phyloP scores from a whole-genome alignment of 2,888 invertebrate species.

The Aporophyla nigra region DNA sequence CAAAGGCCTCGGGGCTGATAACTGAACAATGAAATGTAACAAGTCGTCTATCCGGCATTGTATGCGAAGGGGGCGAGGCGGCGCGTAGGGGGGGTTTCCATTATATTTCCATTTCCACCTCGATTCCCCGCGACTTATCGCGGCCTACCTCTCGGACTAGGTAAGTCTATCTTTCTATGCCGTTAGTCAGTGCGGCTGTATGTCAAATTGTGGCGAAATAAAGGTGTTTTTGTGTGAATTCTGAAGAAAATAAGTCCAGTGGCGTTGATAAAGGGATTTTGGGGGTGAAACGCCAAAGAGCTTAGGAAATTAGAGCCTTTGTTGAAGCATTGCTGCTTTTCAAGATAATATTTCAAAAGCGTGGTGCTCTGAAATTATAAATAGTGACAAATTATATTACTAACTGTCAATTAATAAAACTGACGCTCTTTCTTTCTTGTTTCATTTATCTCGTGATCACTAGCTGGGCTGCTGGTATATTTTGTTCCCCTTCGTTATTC shows the following conservation, averaged over 20 bases:
- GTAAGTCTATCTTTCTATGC: conserved; percentile 90
- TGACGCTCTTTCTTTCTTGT: background rate
- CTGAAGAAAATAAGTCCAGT: conserved; percentile 57
- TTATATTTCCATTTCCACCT: conserved; percentile 91
- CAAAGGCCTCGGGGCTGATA: conserved; percentile 90
- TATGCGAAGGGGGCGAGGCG: conserved; percentile 76
- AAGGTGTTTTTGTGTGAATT: conserved; percentile 73
- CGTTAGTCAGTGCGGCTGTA: conserved; percentile 86
- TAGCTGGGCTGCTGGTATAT: conserved; percentile 9
- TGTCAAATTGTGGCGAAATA: conserved; percentile 77
- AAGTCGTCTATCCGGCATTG: conserved; percentile 90
- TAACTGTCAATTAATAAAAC: background rate
- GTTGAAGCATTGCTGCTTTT: conserved; percentile 3
- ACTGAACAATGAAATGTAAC: conserved; percentile 91
- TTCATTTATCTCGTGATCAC: background rate
- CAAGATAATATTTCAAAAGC: background rate
- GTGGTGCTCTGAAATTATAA: background rate
- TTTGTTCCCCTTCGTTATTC: conserved; percentile 18
- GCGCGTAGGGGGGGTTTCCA: conserved; percentile 82
- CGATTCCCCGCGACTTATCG: conserved; percentile 89
- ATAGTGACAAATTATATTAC: background rate
- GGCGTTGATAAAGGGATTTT: conserved; percentile 47
- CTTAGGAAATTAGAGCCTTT: conserved; percentile 25
- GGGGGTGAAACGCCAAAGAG: conserved; percentile 1
- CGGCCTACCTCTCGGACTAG: conserved; percentile 89